These are phyloP conservation scores for Ephydatia muelleri DNA, from an alignment of 37 sponge, comb jelly and placozoan genomes.

Conservation along the genomic window DNA sequence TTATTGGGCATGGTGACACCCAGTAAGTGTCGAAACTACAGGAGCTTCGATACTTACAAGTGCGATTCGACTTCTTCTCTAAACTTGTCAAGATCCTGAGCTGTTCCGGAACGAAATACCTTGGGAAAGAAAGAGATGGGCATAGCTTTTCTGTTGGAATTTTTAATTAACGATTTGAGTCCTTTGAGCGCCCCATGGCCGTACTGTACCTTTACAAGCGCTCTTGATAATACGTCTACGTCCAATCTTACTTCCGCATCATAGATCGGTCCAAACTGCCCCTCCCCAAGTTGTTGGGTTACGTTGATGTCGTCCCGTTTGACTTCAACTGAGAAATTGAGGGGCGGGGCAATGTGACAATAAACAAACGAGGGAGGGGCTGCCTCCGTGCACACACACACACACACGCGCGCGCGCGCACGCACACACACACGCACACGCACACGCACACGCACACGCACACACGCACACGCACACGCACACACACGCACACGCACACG, in stretches of 20 bases:
- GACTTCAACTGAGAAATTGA: not conserved
- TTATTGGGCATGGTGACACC: too few species aligned
- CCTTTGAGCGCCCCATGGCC: not conserved
- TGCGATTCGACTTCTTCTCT: slow-evolving; percentile 34
- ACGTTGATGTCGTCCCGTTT: slow-evolving; percentile 39
- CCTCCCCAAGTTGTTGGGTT: slow-evolving; percentile 62
- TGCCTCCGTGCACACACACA: not conserved
- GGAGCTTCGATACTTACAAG: not conserved
- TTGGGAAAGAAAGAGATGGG: not conserved
- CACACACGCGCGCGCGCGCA: too few species aligned
- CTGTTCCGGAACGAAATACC: slow-evolving; percentile 54
- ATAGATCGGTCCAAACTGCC: slow-evolving; percentile 79
- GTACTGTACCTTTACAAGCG: slow-evolving; percentile 65
- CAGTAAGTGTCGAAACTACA: too few species aligned
- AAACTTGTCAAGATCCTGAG: slow-evolving; percentile 52
- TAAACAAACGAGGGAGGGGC: not conserved
- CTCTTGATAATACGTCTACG: slow-evolving; percentile 40
- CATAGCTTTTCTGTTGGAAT: too few species aligned
- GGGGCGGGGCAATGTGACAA: not conserved
- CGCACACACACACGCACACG: too few species aligned
- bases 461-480: too few species aligned
- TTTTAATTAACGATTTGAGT: too few species aligned
- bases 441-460: too few species aligned
- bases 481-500: too few species aligned
- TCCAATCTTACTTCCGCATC: slow-evolving; percentile 80